Evolutionary conservation across 2,113 vertebrate species (phyloP).

Genomic region (Misgurnus anguillicaudatus): DNA sequence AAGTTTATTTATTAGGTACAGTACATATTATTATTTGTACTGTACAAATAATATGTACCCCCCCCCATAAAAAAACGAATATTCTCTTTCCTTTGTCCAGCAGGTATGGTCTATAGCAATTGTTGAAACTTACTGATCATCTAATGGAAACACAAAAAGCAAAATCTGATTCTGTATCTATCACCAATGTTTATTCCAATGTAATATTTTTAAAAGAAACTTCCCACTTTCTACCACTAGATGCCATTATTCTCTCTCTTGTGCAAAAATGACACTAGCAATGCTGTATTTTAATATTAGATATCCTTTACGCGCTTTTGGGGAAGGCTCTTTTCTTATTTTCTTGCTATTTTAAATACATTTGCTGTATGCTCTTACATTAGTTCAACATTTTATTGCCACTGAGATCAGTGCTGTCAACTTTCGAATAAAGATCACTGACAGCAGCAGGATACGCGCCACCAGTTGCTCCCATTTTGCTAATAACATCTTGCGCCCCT

Average conservation of each 20-base stretch:
- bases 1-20: no score
- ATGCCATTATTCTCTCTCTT: not conserved
- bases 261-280: not conserved
- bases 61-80: no score
- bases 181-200: no score
- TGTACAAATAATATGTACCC: no score
- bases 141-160: no score
- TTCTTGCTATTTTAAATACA: not conserved
- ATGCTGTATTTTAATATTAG: not conserved
- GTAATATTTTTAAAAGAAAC: no score
- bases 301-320: not conserved
- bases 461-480: constrained; percentile 30
- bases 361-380: not conserved
- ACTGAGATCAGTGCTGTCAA: not conserved
- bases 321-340: not conserved
- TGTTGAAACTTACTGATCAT: no score
- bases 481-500: constrained; percentile 36
- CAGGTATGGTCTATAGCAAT: no score
- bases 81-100: no score
- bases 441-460: constrained; percentile 23
- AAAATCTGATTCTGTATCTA: no score
- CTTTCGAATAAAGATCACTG: not conserved
- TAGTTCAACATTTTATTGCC: not conserved
- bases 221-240: not conserved
- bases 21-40: no score